These are phyloP conservation scores for Heliconius hewitsoni DNA, from an alignment of 1,140 invertebrate species.

Conservation along the genomic window DNA sequence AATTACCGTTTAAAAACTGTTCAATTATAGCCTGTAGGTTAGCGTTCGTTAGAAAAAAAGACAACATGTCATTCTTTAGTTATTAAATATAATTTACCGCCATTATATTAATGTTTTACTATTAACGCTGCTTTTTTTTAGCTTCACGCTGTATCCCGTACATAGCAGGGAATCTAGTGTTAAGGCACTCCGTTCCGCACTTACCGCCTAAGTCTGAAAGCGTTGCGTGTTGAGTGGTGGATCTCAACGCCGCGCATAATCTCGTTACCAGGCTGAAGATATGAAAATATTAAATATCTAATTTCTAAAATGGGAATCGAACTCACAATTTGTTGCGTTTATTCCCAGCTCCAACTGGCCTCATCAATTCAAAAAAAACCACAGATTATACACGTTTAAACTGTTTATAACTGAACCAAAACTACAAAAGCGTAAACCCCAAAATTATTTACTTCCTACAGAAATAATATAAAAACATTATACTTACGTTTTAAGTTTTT, in stretches of 20 bases:
- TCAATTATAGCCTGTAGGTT: constrained; percentile 40
- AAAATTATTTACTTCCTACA: neutral
- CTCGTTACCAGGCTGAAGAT: no score
- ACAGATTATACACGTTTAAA: neutral
- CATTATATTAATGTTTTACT: neutral
- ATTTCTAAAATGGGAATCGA: no score
- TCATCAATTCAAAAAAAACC: neutral
- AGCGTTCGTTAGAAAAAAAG: constrained; percentile 21
- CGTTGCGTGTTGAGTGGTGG: no score
- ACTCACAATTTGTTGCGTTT: no score
- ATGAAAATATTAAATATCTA: no score
- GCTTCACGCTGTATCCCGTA: no score
- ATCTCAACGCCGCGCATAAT: no score
- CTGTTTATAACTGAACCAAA: neutral
- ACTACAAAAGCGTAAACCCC: neutral
- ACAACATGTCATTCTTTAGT: neutral
- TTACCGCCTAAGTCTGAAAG: no score
- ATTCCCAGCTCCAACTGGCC: no score
- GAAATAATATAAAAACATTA: no score
- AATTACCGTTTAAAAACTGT: constrained; percentile 44
- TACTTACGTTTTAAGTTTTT: neutral
- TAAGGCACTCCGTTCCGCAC: no score
- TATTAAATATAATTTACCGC: neutral
- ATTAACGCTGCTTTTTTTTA: neutral
- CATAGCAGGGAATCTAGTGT: no score